Percentiles rank a stretch among this genome's conserved stretches.
Conservation (phyloP, 92 coral and sea anemone species). For the Galaxea fascicularis region DNA sequence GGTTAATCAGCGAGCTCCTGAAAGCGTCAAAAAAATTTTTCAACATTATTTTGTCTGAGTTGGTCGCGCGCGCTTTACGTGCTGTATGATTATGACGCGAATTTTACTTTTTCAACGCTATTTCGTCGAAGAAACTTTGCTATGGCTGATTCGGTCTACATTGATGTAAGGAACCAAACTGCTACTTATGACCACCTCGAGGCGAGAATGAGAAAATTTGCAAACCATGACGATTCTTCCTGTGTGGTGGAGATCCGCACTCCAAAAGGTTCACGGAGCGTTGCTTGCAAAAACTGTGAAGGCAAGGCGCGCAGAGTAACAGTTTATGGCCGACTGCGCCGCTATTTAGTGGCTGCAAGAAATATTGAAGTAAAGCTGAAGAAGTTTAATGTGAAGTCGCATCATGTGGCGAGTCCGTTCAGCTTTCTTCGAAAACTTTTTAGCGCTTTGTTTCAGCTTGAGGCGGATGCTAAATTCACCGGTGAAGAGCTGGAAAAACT, state of each 20-base stretch:
- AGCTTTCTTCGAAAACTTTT: conserved; percentile 33
- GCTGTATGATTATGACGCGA: background rate
- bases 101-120: background rate
- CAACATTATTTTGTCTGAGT: background rate
- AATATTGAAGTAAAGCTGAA: conserved; percentile 39
- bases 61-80: conserved; percentile 18
- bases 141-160: conserved; percentile 4
- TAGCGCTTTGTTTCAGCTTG: conserved; percentile 20
- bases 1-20: too few relatives aligned
- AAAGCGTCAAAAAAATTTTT: too few relatives aligned
- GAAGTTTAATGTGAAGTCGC: conserved; percentile 33
- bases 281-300: conserved; percentile 39
- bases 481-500: conserved; percentile 28
- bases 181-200: background rate
- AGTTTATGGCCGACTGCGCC: conserved; percentile 13
- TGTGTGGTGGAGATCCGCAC: conserved; percentile 35
- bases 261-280: background rate
- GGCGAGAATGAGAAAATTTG: background rate
- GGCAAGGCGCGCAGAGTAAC: background rate
- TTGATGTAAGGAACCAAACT: background rate
- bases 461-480: conserved; percentile 30
- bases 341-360: conserved; percentile 9
- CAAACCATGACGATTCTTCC: background rate
- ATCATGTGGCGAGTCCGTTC: conserved; percentile 12
- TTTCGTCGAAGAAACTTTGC: background rate